Evolutionary conservation across 2,113 vertebrate species (phyloP).

Genomic region (Patagioenas fasciata): DNA sequence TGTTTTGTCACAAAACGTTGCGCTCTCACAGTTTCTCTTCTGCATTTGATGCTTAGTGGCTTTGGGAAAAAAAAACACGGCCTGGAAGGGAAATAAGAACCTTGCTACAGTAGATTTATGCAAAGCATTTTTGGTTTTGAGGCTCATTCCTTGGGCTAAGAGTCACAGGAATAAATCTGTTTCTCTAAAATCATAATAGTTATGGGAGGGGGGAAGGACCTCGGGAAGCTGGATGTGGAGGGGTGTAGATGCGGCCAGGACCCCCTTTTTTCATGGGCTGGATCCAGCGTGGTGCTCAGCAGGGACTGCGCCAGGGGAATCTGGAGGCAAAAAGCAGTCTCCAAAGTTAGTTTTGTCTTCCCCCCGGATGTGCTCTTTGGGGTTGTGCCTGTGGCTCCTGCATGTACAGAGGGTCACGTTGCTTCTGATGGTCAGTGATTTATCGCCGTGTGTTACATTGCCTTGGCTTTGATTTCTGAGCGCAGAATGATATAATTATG

Average conservation of each 20-base stretch:
- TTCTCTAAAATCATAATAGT: not conserved
- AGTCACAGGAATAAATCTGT: not conserved
- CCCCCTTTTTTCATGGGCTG: not conserved
- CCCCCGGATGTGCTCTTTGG: not conserved
- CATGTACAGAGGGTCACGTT: not conserved
- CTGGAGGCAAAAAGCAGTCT: not conserved
- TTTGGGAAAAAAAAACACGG: not conserved
- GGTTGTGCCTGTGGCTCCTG: not conserved
- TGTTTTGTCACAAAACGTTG: not conserved
- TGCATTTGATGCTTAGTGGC: conserved; percentile 7
- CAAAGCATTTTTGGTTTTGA: not conserved
- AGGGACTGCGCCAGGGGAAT: not conserved
- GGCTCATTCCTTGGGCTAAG: not conserved
- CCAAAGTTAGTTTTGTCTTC: not conserved
- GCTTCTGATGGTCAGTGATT: not conserved
- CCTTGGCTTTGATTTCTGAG: not conserved
- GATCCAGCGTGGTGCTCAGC: not conserved
- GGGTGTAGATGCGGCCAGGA: not conserved
- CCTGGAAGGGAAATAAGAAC: conserved; percentile 15
- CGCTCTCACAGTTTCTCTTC: conserved; percentile 50
- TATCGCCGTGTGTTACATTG: not conserved
- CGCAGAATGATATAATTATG: not conserved
- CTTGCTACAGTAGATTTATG: not conserved
- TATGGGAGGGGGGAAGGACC: not conserved
- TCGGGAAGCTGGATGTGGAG: not conserved